Evolutionary conservation across 2,888 invertebrate species (phyloP), one percentile per base, ranked within the genome.

Genomic region (Apodemia zela): DNA sequence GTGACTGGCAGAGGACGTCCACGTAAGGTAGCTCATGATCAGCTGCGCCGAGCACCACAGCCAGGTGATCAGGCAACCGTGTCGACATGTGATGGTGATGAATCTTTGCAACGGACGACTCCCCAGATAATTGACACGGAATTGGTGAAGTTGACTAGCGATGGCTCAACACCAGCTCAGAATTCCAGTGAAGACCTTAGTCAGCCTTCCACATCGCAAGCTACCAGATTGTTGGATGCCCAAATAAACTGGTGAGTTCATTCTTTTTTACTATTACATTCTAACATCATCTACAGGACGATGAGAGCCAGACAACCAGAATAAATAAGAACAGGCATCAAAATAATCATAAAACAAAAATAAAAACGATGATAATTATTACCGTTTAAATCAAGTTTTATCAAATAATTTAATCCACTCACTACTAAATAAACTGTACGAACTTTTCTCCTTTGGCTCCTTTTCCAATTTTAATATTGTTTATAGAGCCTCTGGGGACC

Each of bases 21-120:
- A 8, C 68, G 68, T 8, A 73, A 73, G 49, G 70, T 71, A 1
- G 67, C 71, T 5, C 71, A 71, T 21, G 71, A 73, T 45, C 71
- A 70, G 45, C 65, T 72, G 13, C 68, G 71, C 8, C 63, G 58
- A 7, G 70, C 69, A 2, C 72, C 72, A 15, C 67, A 68, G 57
- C 71, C 68, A 13, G 68, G 65, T 15, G 58, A 64, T 21, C 68
- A 69, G 61, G 15, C n/a, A 35, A 62, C 68, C 67, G 65, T 69
- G 62, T 68, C 67, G 66, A 59, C 60, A 15, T 54, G 45, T 45
- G n/a, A n/a, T n/a, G 42, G 15, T 42, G 45, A 45, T 6, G 45
- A 45, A 45, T 45, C 45, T n/a, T 0, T 45, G n/a, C 45, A 45
- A n/a, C 6, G 7, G 15, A n/a, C 45, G 45, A 45, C n/a, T 45